A percentile compares a stretch with the other conserved stretches of the same genome.
These are phyloP conservation scores for Metaphire vulgaris DNA, from an alignment of 1,140 invertebrate species.

Conservation along the genomic window DNA sequence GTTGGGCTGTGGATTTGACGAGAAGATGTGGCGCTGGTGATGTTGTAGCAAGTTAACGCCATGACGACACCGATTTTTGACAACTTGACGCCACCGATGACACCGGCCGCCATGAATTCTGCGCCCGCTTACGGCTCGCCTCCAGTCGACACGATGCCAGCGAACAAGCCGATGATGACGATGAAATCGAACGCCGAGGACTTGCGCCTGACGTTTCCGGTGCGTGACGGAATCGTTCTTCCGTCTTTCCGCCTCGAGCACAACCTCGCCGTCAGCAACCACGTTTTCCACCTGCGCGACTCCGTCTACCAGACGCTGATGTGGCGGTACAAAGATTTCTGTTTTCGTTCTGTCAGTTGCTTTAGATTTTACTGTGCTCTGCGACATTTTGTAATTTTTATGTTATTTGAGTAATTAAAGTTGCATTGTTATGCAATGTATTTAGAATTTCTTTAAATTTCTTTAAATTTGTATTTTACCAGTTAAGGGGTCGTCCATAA, in stretches of 20 bases:
- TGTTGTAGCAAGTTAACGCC: no score
- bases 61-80: conserved; percentile 92
- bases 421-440: no score
- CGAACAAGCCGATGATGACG: conserved; percentile 7
- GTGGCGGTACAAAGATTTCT: conserved; percentile 70
- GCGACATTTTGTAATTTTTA: no score
- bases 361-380: no score
- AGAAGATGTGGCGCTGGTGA: no score
- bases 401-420: no score
- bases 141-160: conserved; percentile 1
- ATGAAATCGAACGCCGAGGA: conserved; percentile 59
- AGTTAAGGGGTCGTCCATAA: no score
- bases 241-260: conserved; percentile 91
- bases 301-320: conserved; percentile 89
- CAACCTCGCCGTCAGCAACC: conserved; percentile 91
- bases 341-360: no score
- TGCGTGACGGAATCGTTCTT: conserved; percentile 87
- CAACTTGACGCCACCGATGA: conserved; percentile 87
- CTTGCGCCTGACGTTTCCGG: conserved; percentile 87
- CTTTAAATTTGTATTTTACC: no score
- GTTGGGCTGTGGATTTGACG: no score
- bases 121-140: conserved; percentile 74
- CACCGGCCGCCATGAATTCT: conserved; percentile 51
- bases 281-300: conserved; percentile 89
- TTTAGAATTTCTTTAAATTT: no score